A percentile compares a stretch with the other conserved stretches of the same genome.
These are phyloP conservation scores for Aurelia aurita DNA, from an alignment of 30 jellyfish, hydroid and myxozoan genomes.

Conservation along the genomic window DNA sequence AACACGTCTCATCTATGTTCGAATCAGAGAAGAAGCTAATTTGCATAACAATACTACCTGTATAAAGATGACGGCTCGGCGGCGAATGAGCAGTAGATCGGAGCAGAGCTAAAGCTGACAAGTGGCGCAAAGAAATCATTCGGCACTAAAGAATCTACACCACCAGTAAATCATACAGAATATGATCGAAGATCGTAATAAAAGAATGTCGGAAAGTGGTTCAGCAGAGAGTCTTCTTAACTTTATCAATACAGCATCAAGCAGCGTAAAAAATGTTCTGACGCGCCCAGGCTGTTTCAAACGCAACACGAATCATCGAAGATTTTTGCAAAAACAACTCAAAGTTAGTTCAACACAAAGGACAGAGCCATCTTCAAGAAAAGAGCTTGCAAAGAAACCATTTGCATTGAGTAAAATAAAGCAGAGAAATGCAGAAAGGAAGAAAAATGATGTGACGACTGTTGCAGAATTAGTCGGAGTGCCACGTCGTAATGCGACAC, in stretches of 20 bases:
- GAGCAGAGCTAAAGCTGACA: background rate
- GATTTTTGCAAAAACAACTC: constrained; percentile 92
- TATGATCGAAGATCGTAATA: constrained; percentile 32
- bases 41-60: constrained; percentile 67
- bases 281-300: constrained; percentile 97
- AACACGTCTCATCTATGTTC: constrained; percentile 40
- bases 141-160: background rate
- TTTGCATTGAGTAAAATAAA: constrained; percentile 50
- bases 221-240: constrained; percentile 81
- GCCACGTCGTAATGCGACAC: constrained; percentile 2
- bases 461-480: background rate
- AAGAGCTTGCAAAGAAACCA: constrained; percentile 33
- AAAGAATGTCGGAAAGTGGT: constrained; percentile 48
- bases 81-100: constrained; percentile 35
- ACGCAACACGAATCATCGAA: constrained; percentile 95
- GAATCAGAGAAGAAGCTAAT: constrained; percentile 20
- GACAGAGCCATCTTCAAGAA: constrained; percentile 1
- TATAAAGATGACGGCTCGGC: constrained; percentile 39
- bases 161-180: background rate
- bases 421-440: constrained; percentile 16
- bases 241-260: constrained; percentile 91
- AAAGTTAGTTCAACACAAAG: constrained; percentile 44
- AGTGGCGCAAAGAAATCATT: too few species aligned
- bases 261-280: constrained; percentile 90
- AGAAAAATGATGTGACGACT: background rate